These are phyloP conservation scores for Pocillopora grandis DNA, from an alignment of 92 coral and sea anemone species.

Conservation along the genomic window DNA sequence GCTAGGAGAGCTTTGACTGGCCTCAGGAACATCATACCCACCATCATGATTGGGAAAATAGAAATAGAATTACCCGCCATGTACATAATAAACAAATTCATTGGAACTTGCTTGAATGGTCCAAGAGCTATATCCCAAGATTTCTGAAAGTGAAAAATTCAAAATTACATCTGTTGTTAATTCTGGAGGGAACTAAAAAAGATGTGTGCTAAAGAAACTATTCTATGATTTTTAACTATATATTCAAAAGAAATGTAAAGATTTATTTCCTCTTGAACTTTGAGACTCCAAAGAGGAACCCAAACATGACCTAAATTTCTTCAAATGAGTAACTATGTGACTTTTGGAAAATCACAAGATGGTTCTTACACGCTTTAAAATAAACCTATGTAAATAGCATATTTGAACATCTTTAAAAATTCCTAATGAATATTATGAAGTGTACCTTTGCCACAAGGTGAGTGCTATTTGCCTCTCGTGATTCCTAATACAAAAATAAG, in stretches of 20 bases:
- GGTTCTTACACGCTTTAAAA: too few species aligned
- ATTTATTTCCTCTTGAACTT: too few species aligned
- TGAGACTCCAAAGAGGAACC: too few species aligned
- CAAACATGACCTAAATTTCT: too few species aligned
- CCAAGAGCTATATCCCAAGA: conserved; percentile 99
- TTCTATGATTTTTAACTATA: too few species aligned
- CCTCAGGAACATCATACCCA: conserved; percentile 97
- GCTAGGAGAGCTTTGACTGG: conserved; percentile 98
- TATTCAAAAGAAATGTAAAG: too few species aligned
- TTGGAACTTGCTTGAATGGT: conserved; percentile 97
- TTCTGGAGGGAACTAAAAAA: too few species aligned
- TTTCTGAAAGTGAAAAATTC: conserved; percentile 63
- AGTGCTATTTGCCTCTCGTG: conserved; percentile 82
- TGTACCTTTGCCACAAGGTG: conserved; percentile 94
- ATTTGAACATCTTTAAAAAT: too few species aligned
- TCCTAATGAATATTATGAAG: background rate
- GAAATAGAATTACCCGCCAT: conserved; percentile 99
- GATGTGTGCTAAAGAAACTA: too few species aligned
- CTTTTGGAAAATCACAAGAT: too few species aligned
- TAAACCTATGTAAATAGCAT: too few species aligned
- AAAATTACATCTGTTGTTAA: background rate
- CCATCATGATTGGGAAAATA: conserved; percentile 98
- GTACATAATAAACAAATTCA: conserved; percentile 98
- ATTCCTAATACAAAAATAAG: conserved; percentile 64
- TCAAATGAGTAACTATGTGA: too few species aligned